These are phyloP conservation scores for Porphyrio hochstetteri DNA, from an alignment of 2,113 vertebrate genomes.

Conservation along the genomic window DNA sequence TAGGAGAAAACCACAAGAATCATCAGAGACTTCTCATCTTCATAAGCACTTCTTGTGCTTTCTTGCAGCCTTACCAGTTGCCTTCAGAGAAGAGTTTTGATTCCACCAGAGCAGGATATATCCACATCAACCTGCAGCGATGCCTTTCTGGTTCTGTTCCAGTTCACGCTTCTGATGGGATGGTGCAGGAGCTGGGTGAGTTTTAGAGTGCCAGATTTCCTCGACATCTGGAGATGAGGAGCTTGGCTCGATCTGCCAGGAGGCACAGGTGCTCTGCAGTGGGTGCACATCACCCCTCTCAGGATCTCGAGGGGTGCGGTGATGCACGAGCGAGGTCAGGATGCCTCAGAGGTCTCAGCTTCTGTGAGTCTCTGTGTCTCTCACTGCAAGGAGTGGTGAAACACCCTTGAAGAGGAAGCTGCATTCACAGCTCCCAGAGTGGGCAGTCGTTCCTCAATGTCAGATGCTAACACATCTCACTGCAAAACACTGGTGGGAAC, in stretches of 20 bases:
- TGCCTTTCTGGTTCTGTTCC: not conserved
- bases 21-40: not conserved
- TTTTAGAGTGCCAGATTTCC: not conserved
- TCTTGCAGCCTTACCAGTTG: not conserved
- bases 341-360: not conserved
- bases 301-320: not conserved
- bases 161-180: accelerated
- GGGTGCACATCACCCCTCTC: not conserved
- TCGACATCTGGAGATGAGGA: not conserved
- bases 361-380: not conserved
- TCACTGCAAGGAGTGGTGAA: not conserved
- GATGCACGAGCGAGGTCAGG: not conserved
- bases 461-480: not conserved
- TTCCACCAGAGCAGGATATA: not conserved
- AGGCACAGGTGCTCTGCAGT: not conserved
- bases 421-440: not conserved
- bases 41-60: not conserved
- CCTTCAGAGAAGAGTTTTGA: not conserved
- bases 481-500: not conserved
- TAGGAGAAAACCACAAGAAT: not conserved
- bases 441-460: not conserved
- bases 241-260: not conserved
- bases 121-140: too few relatives aligned
- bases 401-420: not conserved
- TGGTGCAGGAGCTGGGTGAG: not conserved